Conservation (phyloP, 2,888 invertebrate species). For the Blastobasis lacticolella region DNA sequence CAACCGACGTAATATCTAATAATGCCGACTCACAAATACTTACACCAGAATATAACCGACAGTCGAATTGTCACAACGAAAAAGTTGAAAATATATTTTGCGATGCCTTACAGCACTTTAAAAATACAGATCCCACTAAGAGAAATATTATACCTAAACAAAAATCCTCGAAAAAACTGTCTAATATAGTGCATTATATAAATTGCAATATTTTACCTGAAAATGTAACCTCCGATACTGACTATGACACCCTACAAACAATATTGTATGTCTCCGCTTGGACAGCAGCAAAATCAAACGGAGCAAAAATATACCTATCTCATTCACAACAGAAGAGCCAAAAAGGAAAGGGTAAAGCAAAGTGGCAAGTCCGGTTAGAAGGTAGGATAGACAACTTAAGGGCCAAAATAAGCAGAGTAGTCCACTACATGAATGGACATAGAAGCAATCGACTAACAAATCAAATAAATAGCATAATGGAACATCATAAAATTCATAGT, state of each 20-base stretch:
- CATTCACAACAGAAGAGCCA: neutral
- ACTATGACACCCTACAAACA: slow-evolving; percentile 1
- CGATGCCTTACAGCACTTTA: neutral
- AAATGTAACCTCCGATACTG: neutral
- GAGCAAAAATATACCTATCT: neutral
- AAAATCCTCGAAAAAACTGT: neutral
- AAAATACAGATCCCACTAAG: neutral
- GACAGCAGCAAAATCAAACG: slow-evolving; percentile 7
- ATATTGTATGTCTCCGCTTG: no score
- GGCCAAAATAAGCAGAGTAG: slow-evolving; percentile 8
- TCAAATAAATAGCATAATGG: no score
- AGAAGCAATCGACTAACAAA: no score
- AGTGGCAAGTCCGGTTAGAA: slow-evolving; percentile 11
- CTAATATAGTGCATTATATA: neutral
- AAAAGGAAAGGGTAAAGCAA: neutral
- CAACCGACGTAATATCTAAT: no score
- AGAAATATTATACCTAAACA: neutral
- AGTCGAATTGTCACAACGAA: no score
- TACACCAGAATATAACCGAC: no score
- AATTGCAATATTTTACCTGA: slow-evolving; percentile 4
- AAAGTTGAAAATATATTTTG: neutral
- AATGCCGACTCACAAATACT: no score
- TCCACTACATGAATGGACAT: slow-evolving; percentile 6
- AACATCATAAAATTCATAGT: no score
- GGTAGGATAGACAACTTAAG: slow-evolving; percentile 6